A percentile compares a stretch with the other conserved stretches of the same genome.
Conservation (phyloP, 1,140 invertebrate species). For the Drosophila subobscura region DNA sequence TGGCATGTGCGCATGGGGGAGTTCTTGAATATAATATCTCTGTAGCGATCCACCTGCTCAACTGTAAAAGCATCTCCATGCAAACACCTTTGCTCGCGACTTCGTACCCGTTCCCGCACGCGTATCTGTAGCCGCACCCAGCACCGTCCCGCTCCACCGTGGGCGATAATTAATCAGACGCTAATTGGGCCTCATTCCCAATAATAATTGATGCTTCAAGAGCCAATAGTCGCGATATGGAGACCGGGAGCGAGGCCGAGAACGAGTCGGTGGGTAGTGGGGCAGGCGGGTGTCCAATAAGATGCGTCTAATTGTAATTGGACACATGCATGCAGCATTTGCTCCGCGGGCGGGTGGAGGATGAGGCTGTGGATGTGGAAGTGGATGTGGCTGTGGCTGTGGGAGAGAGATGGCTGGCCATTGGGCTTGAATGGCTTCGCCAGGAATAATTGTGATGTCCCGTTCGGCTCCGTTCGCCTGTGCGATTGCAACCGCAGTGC, state of each 20-base stretch:
- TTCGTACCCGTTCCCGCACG: no score
- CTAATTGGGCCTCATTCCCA: slow-evolving; percentile 59
- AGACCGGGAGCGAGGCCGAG: neutral
- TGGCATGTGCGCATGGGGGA: no score
- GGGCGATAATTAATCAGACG: slow-evolving; percentile 50
- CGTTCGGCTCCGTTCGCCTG: neutral
- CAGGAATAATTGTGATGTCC: slow-evolving; percentile 22
- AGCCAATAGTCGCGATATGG: slow-evolving; percentile 3
- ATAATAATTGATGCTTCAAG: slow-evolving; percentile 61
- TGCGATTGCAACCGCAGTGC: slow-evolving; percentile 7
- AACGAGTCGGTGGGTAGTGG: neutral
- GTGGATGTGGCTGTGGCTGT: neutral
- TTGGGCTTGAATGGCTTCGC: slow-evolving; percentile 39
- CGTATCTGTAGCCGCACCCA: no score
- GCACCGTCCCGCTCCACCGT: no score
- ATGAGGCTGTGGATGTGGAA: no score
- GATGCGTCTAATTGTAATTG: slow-evolving; percentile 56
- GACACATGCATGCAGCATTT: slow-evolving; percentile 20
- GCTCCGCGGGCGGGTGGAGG: neutral
- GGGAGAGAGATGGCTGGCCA: neutral
- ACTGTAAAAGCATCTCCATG: no score
- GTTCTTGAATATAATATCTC: no score
- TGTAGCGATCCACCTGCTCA: no score
- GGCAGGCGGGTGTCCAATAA: slow-evolving; percentile 23
- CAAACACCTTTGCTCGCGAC: no score